Percentiles rank a stretch among this genome's conserved stretches.
These are phyloP conservation scores for Macropis europaea DNA, from an alignment of 2,888 invertebrate species.

Conservation along the genomic window DNA sequence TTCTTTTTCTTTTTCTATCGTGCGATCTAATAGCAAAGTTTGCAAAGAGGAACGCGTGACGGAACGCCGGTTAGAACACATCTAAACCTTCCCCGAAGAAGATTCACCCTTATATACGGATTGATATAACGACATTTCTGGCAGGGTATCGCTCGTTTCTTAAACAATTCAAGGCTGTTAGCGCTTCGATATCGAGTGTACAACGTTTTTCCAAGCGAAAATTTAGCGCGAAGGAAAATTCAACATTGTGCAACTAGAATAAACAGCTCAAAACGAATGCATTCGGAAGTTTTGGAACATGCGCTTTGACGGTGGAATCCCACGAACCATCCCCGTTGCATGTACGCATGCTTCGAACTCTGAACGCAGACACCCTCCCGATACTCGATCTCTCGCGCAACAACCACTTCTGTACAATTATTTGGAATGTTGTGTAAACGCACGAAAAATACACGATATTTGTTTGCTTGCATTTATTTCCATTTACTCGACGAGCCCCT, in stretches of 20 bases:
- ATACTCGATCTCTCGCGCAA: neutral
- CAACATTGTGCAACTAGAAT: constrained; percentile 1
- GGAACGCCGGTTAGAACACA: constrained; percentile 59
- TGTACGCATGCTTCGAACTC: constrained; percentile 35
- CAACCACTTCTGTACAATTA: neutral
- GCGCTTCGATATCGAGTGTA: neutral
- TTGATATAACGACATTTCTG: constrained; percentile 41
- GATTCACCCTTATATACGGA: constrained; percentile 73
- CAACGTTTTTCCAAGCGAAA: neutral
- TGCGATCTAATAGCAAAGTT: neutral
- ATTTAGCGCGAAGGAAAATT: constrained; percentile 2
- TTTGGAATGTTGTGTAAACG: too few species aligned
- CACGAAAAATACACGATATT: too few species aligned
- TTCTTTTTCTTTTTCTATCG: too few species aligned
- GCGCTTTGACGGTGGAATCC: constrained; percentile 12
- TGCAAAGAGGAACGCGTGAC: constrained; percentile 39
- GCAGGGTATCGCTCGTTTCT: neutral
- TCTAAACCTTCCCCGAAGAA: constrained; percentile 68
- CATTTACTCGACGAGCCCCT: constrained; percentile 70
- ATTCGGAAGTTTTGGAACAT: constrained; percentile 48
- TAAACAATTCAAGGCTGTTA: neutral
- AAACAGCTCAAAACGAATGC: constrained; percentile 21
- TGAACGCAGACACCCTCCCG: neutral
- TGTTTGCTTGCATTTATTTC: too few species aligned
- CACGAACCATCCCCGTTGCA: neutral